Base-by-base conservation (phyloP, 35 echinoderm and acorn worm genomes). In the Apostichopus californicus region DNA sequence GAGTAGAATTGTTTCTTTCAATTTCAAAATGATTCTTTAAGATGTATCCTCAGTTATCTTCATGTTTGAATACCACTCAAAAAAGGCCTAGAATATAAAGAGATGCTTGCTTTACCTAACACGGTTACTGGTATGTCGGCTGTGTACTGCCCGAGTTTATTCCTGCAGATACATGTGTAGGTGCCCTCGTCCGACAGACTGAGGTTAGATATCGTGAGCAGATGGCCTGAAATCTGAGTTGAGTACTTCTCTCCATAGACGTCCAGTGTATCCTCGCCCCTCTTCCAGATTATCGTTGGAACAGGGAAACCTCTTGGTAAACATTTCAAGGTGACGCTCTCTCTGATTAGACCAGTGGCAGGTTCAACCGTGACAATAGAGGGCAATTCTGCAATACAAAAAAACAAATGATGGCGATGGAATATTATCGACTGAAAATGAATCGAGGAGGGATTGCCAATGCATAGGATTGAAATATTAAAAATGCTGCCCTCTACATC, bases 91-190 rank as follows among this genome's bases (percentile, higher is more conserved):
- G 34, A 46, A 46, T 46, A 4, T 46, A 46, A 60, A 8, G 65
- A 56, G 25, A 75, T 15, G 34, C 79, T 20, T 25, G 52, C 11
- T 11, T 94, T 92, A 95, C 94, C 92, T 77, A 93, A 59, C 3
- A 98, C 93, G 18, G 95, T 96, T 10, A 98, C 77, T 64, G 55
- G 21, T 5, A 93, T 87, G 4, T 66, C 63, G 7, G 88, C 87
- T 65, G 14, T 55, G 57, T 96, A 93, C 25, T 86, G 84, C 5
- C 97, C 96, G 6, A 90, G 54, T 68, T 78, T 14, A 77, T 98
- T 98, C 17, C 87, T 91, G 57, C 92, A 87, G 6, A 94, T 28
- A 87, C 96, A 98, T 4, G 84, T 77, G 34, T 98, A 98, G 0
- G 14, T 59, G 1, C 94, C 96, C 20, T 89, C 79, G 73, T 98